Percentiles rank a stretch among this genome's conserved stretches.
These are phyloP conservation scores for Clupea harengus DNA, from an alignment of 2,113 vertebrate genomes.

Conservation along the genomic window DNA sequence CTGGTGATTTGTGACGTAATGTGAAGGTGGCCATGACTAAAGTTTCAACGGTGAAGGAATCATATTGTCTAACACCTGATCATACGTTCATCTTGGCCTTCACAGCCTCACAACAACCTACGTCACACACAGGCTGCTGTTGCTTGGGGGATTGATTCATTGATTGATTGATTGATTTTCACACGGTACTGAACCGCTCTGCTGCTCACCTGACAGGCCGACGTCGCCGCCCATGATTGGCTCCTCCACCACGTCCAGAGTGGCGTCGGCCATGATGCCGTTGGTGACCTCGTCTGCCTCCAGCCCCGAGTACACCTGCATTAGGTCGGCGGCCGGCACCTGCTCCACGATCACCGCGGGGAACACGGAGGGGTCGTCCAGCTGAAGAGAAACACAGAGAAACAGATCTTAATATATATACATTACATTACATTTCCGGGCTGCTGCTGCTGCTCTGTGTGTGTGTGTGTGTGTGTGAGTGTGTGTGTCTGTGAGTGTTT, in stretches of 20 bases:
- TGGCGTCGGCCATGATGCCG: constrained; percentile 77
- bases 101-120: background rate
- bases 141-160: too few relatives aligned
- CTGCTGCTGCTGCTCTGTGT: background rate
- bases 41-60: too few relatives aligned
- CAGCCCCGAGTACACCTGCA: constrained; percentile 84
- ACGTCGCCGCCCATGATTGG: constrained; percentile 78
- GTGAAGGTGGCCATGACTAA: background rate
- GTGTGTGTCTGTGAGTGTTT: constrained; percentile 20
- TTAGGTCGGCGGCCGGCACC: constrained; percentile 79
- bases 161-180: too few relatives aligned
- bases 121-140: background rate
- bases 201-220: constrained; percentile 69
- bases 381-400: background rate
- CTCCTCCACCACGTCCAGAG: constrained; percentile 78
- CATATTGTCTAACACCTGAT: background rate
- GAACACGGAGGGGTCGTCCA: constrained; percentile 83
- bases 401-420: background rate
- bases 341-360: constrained; percentile 86
- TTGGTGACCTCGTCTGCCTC: constrained; percentile 80
- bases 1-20: background rate
- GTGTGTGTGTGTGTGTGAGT: background rate
- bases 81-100: too few relatives aligned
- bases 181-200: background rate
- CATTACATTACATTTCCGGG: too few relatives aligned